A percentile compares a stretch with the other conserved stretches of the same genome.
phyloP scores from a whole-genome alignment of 1,140 invertebrate genomes.

The Sitobion miscanthi region DNA sequence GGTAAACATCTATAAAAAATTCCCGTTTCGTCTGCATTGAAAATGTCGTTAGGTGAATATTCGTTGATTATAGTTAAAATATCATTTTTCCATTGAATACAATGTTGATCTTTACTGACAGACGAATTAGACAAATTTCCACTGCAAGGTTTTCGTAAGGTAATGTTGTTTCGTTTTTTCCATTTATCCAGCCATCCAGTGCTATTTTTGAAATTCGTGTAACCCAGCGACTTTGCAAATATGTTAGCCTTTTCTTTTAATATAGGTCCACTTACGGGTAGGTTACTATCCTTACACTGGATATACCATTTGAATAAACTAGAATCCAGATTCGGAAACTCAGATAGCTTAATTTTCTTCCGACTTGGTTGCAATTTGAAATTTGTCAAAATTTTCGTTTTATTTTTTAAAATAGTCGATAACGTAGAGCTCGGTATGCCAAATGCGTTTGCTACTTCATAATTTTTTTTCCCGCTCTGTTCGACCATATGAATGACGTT shows the following conservation, averaged over 20 bases:
- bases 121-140: conserved; percentile 58
- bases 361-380: not conserved
- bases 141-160: conserved; percentile 58
- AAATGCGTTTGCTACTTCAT: not conserved
- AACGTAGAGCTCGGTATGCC: not conserved
- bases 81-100: not conserved
- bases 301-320: not conserved
- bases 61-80: not conserved
- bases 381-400: not conserved
- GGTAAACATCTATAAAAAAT: conserved; percentile 57
- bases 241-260: conserved; percentile 61
- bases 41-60: not conserved
- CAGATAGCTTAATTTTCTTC: not conserved
- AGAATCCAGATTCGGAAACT: not conserved
- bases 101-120: not conserved
- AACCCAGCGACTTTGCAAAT: conserved; percentile 60
- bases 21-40: not conserved
- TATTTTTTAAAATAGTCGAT: not conserved
- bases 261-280: conserved; percentile 61
- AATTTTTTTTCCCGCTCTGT: not conserved
- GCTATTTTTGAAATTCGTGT: conserved; percentile 61
- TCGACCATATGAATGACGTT: not conserved
- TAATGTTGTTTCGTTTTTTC: conserved; percentile 60
- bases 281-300: conserved; percentile 56
- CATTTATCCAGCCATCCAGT: conserved; percentile 63